A percentile compares a stretch with the other conserved stretches of the same genome.
Evolutionary conservation across 30 jellyfish, hydroid and myxozoan genomes (phyloP).

Genomic region (Aurelia aurita complex sp. Pacific): DNA sequence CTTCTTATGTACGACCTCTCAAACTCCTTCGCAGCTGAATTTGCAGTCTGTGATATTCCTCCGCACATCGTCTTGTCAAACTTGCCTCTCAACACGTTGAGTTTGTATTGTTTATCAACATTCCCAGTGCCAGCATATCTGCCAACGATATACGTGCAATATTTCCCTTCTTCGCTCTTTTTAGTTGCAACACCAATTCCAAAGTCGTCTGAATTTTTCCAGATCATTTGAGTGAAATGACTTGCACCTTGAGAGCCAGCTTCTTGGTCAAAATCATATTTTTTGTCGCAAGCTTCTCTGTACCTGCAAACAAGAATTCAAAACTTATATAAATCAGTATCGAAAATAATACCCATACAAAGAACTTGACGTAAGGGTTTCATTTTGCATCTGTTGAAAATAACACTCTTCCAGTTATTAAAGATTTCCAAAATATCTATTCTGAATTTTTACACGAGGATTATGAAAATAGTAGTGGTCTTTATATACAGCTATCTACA

Average conservation of each 20-base stretch:
- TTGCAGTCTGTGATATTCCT: conserved; percentile 35
- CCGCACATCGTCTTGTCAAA: conserved; percentile 49
- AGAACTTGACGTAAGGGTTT: too few relatives aligned
- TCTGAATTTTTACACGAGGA: too few relatives aligned
- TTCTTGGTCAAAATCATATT: conserved; percentile 61
- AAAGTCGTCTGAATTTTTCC: conserved; percentile 64
- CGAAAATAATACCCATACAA: too few relatives aligned
- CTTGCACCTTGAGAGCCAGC: conserved; percentile 68
- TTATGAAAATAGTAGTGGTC: too few relatives aligned
- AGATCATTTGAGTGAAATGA: conserved; percentile 66
- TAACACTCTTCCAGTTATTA: too few relatives aligned
- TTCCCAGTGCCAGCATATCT: conserved; percentile 66
- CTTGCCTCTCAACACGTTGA: conserved; percentile 60
- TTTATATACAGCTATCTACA: too few relatives aligned
- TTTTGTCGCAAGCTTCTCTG: conserved; percentile 80
- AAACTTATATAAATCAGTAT: too few relatives aligned
- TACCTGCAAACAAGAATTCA: conserved; percentile 60
- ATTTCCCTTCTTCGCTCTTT: conserved; percentile 45
- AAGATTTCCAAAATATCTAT: too few relatives aligned
- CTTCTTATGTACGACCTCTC: conserved; percentile 40
- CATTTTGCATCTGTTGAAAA: too few relatives aligned
- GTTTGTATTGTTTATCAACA: conserved; percentile 32
- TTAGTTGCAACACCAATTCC: conserved; percentile 70
- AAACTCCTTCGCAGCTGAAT: conserved; percentile 48
- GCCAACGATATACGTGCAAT: conserved; percentile 76